Evolutionary conservation across 1,140 invertebrate genomes (phyloP).

Genomic region (Psix sp.): DNA sequence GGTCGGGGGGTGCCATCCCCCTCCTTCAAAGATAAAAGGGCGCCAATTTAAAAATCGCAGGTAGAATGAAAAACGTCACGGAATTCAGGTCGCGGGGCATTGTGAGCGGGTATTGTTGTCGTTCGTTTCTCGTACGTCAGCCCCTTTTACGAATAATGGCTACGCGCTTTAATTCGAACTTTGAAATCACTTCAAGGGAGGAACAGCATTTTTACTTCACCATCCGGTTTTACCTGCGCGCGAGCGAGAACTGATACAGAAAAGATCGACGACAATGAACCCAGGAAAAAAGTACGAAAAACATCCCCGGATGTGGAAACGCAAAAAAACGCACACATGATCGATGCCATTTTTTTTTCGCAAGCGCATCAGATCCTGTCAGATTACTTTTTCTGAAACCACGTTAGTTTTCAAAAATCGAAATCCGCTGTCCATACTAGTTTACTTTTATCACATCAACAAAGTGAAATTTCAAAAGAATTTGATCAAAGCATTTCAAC

Average conservation of each 20-base stretch:
- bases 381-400: not conserved
- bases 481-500: no score
- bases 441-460: no score
- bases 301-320: conserved; percentile 9
- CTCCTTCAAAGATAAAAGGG: conserved; percentile 54
- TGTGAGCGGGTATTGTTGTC: conserved; percentile 47
- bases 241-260: conserved; percentile 30
- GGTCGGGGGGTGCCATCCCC: conserved; percentile 34
- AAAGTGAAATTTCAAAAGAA: no score
- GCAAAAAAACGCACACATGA: conserved; percentile 39
- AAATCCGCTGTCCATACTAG: no score
- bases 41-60: conserved; percentile 60
- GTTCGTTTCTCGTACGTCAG: conserved; percentile 36
- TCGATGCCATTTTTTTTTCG: conserved; percentile 28
- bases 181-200: conserved; percentile 55
- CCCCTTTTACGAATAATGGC: conserved; percentile 52
- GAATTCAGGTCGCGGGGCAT: conserved; percentile 55
- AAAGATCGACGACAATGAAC: conserved; percentile 46
- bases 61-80: conserved; percentile 52
- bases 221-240: conserved; percentile 58
- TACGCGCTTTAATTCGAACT: conserved; percentile 56
- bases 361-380: not conserved
- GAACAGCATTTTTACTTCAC: conserved; percentile 42
- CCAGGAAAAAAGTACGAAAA: conserved; percentile 33
- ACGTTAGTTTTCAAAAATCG: not conserved